These are phyloP conservation scores for Sphenodon punctatus DNA, from an alignment of 2,797 vertebrate species.

Conservation along the genomic window DNA sequence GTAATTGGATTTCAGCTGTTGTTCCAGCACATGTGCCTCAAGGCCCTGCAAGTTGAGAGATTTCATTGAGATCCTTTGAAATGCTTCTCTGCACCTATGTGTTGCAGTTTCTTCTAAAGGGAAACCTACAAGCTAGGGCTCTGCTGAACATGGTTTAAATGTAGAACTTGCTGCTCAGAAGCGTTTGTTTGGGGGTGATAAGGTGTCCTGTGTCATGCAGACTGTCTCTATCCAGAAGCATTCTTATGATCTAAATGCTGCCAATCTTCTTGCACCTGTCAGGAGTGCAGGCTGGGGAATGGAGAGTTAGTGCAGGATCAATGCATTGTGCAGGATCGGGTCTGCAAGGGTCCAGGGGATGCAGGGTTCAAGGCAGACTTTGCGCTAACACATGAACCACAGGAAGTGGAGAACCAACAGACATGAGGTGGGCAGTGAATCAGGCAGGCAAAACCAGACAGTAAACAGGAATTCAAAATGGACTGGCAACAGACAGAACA, in stretches of 20 bases:
- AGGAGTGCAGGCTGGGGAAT: too few species aligned
- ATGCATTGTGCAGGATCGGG: too few species aligned
- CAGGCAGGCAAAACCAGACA: too few species aligned
- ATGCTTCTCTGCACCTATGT: slow-evolving; percentile 59
- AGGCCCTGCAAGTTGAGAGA: slow-evolving; percentile 55
- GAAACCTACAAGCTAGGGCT: slow-evolving; percentile 64
- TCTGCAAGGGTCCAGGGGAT: too few species aligned
- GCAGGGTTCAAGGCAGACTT: too few species aligned
- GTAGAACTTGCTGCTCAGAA: slow-evolving; percentile 50
- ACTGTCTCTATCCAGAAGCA: neutral
- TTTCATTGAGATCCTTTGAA: slow-evolving; percentile 65
- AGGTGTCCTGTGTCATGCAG: neutral
- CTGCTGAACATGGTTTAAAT: slow-evolving; percentile 43
- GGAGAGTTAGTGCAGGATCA: too few species aligned
- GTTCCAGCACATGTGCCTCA: slow-evolving; percentile 52
- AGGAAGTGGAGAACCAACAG: too few species aligned
- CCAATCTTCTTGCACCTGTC: too few species aligned
- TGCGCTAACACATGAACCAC: too few species aligned
- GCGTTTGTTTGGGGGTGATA: slow-evolving; percentile 4
- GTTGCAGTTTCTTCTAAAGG: slow-evolving; percentile 66
- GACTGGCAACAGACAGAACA: too few species aligned
- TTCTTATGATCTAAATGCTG: neutral
- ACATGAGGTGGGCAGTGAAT: too few species aligned
- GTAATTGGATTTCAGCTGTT: slow-evolving; percentile 71
- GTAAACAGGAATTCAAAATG: too few species aligned